Base-by-base conservation (phyloP, 2,797 vertebrate species). In the Acropternis orthonyx region DNA sequence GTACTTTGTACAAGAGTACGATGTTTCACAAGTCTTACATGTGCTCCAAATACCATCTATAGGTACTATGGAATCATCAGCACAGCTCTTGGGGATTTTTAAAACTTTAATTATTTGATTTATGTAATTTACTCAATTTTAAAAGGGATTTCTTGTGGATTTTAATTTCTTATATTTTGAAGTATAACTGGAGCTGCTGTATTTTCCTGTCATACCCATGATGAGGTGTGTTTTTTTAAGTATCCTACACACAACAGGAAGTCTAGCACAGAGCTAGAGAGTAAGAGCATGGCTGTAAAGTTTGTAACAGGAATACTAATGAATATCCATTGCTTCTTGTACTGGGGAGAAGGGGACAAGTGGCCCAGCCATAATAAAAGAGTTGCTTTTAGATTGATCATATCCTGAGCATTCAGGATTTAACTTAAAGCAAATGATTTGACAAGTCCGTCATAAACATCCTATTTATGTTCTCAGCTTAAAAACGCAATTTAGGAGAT, bases 381-480 rank as follows among this genome's bases (percentile, higher is more conserved):
- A 65, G 10, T 83, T 79, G 46, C 24, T 90, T 96, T 84, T 59
- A 10, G 24, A n/a, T 72, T n/a, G 54, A 58, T 55, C 14, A 12
- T 88, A 87, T 89, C 34, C 49, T 86, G 39, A 30, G 44, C 48
- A 41, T 86, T 65, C 69, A 61, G 73, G 46, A 51, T 92, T 89
- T 92, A 78, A 44, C 58, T 93, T 93, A 74, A 92, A 90, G 62
- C n/a, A 69, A 65, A 52, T 84, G 6, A 32, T 88, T 92, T 93
- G 39, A 10, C n/a, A 46, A 56, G 61, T 76, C 14, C 4, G 43
- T 74, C 58, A 26, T 95, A 32, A 82, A 39, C 88, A 65, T 73
- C 72, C 49, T 91, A 16, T 80, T 92, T 93, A 75, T 48, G 34
- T 77, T 95, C 81, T 95, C 49, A 76, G 10, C 30, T 55, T 82